Evolutionary conservation across 2,888 invertebrate genomes (phyloP), one percentile per base, ranked within the genome.

Genomic region (Opisthograptis luteolata): DNA sequence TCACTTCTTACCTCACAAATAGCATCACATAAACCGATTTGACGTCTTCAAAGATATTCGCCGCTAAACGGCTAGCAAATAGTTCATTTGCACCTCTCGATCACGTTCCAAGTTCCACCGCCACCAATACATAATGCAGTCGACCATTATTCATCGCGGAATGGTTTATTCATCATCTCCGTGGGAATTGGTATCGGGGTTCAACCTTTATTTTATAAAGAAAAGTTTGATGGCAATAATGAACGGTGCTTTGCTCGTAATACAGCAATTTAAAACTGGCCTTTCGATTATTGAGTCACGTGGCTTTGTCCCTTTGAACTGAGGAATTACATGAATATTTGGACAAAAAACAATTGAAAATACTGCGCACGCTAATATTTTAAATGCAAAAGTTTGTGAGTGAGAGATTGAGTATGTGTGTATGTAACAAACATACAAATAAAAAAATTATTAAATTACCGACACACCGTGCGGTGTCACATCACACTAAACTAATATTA

Each of bases 51-150:
- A 41, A 48, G 35, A 34, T 50, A 53, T 50, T 50, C 41, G 19
- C 44, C 31, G 45, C 50, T 53, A 53, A 58, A 55, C 47, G 55
- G 55, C 43, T 37, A 44, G 42, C 49, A 56, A 60, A 60, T 58
- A 51, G 56, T 60, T 60, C 54, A 58, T 64, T 62, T 55, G 56
- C 53, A 52, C 45, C 50, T 55, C 49, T 52, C 52, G 60, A 62
- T 62, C 58, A 55, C 58, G 49, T 45, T 43, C 42, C 51, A 28
- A 55, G 52, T 50, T 58, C 55, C 53, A 62, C 59, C 64, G 55
- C 66, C 63, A 57, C 62, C 66, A 60, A 70, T 73, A 68, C 71
- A 73, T 73, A 71, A 73, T 73, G 69, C 66, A 69, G 62, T 51
- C 55, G 62, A 59, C 58, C 66, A 73, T 73, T 73, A 73, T 73